Conservation (phyloP, 2,797 vertebrate genomes). For the Otolemur crassicaudatus region DNA sequence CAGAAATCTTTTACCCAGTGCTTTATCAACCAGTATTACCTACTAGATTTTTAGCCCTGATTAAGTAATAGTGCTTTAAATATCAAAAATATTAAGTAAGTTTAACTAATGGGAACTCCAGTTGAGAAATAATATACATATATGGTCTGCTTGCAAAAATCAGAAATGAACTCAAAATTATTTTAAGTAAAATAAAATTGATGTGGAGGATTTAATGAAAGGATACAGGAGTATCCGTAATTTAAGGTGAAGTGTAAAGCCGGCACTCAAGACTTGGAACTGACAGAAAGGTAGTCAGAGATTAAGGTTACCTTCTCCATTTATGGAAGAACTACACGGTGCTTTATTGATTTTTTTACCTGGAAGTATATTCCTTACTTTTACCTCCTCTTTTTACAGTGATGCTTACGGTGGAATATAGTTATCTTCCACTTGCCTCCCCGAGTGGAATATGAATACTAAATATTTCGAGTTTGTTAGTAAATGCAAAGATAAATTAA, state of each 20-base stretch:
- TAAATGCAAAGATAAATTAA: constrained; percentile 28
- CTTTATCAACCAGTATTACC: constrained; percentile 31
- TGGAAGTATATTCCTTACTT: neutral
- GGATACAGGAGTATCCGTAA: neutral
- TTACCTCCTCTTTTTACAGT: neutral
- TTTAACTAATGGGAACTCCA: constrained; percentile 22
- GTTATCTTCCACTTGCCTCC: neutral
- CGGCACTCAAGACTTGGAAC: neutral
- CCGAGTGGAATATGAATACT: neutral
- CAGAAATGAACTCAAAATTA: constrained; percentile 8
- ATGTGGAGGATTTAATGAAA: neutral
- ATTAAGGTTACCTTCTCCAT: neutral
- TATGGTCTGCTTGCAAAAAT: neutral
- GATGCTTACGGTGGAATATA: neutral
- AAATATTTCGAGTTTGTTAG: constrained; percentile 5
- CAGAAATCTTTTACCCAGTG: constrained; percentile 48
- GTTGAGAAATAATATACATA: constrained; percentile 28
- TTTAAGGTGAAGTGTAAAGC: neutral
- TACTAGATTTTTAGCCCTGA: constrained; percentile 32
- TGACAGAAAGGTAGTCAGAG: neutral
- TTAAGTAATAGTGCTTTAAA: constrained; percentile 2
- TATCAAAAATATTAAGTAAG: constrained; percentile 47
- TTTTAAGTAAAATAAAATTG: constrained; percentile 55
- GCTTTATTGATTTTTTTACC: neutral
- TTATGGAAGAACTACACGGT: neutral